Evolutionary conservation across 2,113 vertebrate species (phyloP).

Genomic region (Lepus timidus): DNA sequence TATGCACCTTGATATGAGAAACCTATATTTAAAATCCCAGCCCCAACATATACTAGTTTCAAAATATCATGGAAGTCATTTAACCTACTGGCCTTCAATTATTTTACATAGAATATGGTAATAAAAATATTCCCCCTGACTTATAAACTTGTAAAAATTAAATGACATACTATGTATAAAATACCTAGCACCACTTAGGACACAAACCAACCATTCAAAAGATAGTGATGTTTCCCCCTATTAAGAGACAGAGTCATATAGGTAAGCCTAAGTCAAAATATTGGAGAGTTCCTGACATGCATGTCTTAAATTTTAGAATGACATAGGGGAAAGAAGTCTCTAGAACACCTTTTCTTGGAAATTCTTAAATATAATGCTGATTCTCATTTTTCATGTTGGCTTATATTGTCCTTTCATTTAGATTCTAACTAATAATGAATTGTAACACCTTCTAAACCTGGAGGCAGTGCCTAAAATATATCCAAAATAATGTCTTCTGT

Average conservation of each 20-base stretch:
- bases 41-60: neutral
- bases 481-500: neutral
- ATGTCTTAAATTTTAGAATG: constrained; percentile 10
- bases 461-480: neutral
- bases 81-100: neutral
- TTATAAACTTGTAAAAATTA: neutral
- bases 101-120: neutral
- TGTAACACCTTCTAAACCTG: neutral
- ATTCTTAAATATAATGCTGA: neutral
- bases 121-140: neutral
- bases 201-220: neutral
- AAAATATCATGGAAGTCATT: neutral
- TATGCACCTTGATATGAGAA: neutral
- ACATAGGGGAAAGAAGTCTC: constrained; percentile 4
- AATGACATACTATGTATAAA: neutral
- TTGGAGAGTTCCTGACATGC: neutral
- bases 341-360: neutral
- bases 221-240: neutral
- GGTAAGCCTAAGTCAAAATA: neutral
- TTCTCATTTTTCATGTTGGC: neutral
- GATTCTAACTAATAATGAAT: neutral
- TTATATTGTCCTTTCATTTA: neutral
- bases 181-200: neutral
- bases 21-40: constrained; percentile 4
- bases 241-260: neutral